Conservation (phyloP, 2,113 vertebrate species). For the Spea bombifrons region DNA sequence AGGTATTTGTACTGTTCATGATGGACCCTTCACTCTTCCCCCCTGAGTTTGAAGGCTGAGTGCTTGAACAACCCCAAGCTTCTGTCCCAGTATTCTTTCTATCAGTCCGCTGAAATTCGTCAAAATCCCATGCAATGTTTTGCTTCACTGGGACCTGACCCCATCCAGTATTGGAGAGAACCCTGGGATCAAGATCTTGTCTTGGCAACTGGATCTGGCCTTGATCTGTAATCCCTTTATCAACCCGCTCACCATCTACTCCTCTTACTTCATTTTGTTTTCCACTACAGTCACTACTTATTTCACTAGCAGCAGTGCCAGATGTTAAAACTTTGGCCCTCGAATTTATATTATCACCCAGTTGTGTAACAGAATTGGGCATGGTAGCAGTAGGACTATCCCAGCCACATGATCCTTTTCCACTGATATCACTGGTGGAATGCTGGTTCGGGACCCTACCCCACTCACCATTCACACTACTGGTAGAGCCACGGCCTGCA, state of each 20-base stretch:
- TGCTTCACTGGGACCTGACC: conserved; percentile 96
- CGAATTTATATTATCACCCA: conserved; percentile 71
- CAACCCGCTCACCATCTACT: conserved; percentile 71
- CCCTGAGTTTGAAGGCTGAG: conserved; percentile 83
- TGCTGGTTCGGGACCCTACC: conserved; percentile 75
- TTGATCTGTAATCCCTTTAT: conserved; percentile 68
- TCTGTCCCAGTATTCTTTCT: conserved; percentile 83
- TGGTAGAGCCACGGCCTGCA: conserved; percentile 65
- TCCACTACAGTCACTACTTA: conserved; percentile 76
- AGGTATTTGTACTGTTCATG: conserved; percentile 78
- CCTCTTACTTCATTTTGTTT: conserved; percentile 69
- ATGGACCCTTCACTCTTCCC: conserved; percentile 82
- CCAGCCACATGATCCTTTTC: conserved; percentile 79
- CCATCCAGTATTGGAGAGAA: conserved; percentile 94
- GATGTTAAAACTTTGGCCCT: conserved; percentile 80
- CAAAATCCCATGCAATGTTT: conserved; percentile 97
- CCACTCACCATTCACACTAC: conserved; percentile 74
- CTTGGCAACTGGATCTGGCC: conserved; percentile 78
- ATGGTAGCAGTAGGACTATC: conserved; percentile 64
- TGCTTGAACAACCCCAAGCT: conserved; percentile 76
- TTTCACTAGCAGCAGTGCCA: conserved; percentile 82
- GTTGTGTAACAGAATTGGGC: conserved; percentile 67
- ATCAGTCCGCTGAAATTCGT: conserved; percentile 81
- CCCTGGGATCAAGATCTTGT: conserved; percentile 90
- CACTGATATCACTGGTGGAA: conserved; percentile 73